phyloP scores from a whole-genome alignment of 2,113 vertebrate species.

The Gnathochromis pfefferi region DNA sequence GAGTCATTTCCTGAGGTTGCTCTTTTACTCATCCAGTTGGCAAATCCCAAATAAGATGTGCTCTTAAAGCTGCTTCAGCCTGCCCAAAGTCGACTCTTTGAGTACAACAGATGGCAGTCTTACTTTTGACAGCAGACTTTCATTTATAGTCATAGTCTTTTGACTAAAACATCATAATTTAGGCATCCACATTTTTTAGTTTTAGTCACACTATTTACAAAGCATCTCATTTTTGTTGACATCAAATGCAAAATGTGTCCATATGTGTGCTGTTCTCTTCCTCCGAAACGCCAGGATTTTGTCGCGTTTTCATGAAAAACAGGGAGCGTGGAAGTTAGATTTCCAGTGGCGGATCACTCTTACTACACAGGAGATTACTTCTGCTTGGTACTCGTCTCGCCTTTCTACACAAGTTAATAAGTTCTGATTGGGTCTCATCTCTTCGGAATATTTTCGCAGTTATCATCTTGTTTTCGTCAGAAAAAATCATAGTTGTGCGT shows the following conservation, averaged over 20 bases:
- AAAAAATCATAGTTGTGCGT: neutral
- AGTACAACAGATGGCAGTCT: neutral
- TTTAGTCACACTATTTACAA: neutral
- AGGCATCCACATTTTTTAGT: neutral
- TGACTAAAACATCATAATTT: neutral
- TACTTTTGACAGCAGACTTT: neutral
- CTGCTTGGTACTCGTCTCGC: neutral
- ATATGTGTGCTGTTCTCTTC: neutral
- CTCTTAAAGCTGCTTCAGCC: neutral
- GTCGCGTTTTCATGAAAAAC: accelerated
- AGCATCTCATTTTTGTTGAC: neutral
- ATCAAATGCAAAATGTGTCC: neutral
- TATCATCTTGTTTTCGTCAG: neutral
- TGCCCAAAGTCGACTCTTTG: neutral
- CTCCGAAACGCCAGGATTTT: accelerated
- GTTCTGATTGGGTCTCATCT: neutral
- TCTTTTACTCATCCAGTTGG: neutral
- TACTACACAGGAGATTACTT: neutral
- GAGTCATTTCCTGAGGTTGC: neutral
- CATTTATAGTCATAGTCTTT: neutral
- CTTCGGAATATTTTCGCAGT: neutral
- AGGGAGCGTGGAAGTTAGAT: neutral
- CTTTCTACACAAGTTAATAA: neutral
- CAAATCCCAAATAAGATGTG: neutral
- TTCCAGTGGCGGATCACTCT: neutral